These are phyloP conservation scores for Diploscapter pachys DNA, from an alignment of 1,140 invertebrate species.

Conservation along the genomic window DNA sequence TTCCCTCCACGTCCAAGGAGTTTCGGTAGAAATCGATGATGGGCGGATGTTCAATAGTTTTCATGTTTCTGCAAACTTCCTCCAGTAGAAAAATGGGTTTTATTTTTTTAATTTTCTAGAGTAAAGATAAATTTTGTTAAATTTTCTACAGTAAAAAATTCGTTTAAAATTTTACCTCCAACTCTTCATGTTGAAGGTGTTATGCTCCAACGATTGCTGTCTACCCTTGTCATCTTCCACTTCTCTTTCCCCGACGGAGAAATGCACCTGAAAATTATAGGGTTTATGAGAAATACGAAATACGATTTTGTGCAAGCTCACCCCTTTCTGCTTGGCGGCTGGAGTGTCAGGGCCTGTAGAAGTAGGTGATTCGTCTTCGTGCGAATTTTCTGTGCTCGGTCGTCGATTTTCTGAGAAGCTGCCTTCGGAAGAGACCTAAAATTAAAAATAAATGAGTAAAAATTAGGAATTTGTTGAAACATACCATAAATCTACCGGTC, in stretches of 20 bases:
- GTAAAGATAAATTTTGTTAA: conserved; percentile 1
- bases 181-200: conserved; percentile 45
- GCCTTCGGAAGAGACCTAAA: too few relatives aligned
- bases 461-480: too few relatives aligned
- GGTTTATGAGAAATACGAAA: not conserved
- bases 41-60: conserved; percentile 54
- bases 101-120: not conserved
- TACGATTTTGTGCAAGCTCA: too few relatives aligned
- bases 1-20: conserved; percentile 44
- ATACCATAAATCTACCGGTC: too few relatives aligned
- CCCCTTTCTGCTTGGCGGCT: too few relatives aligned
- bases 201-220: conserved; percentile 30
- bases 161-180: conserved; percentile 37
- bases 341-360: too few relatives aligned
- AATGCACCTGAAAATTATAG: conserved; percentile 33
- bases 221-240: conserved; percentile 9
- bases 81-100: conserved; percentile 19
- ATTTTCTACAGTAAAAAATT: not conserved
- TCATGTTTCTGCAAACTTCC: conserved; percentile 44
- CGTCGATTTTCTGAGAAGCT: too few relatives aligned
- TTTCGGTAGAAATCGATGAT: conserved; percentile 59
- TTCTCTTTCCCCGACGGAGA: conserved; percentile 37
- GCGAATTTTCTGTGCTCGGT: too few relatives aligned
- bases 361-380: too few relatives aligned
- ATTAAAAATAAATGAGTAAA: too few relatives aligned